These are phyloP conservation scores for Astropecten irregularis DNA, from an alignment of 53 echinoderm and acorn worm species.

Conservation along the genomic window DNA sequence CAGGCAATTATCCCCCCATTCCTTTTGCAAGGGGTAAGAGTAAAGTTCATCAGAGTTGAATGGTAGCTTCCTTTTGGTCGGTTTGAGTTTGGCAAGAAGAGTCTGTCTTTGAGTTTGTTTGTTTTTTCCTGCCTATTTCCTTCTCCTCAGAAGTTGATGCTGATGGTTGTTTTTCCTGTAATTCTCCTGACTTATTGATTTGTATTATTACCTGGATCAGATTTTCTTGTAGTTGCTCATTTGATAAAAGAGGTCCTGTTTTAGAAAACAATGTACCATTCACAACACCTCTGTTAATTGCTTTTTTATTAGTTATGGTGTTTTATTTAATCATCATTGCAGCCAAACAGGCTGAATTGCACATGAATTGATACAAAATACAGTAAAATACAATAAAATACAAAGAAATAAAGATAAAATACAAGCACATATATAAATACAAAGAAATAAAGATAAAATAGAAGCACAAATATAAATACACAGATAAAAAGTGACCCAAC, in stretches of 20 bases:
- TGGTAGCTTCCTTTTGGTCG: constrained; percentile 5
- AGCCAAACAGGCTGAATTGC: no score
- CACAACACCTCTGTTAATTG: background rate
- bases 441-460: no score
- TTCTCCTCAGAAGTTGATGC: background rate
- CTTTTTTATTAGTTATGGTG: no score
- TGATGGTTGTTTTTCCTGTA: background rate
- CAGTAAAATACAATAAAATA: no score
- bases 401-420: no score
- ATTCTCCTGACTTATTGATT: background rate
- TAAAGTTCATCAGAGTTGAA: constrained; percentile 38
- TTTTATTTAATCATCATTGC: no score
- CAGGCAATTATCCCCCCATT: constrained; percentile 40
- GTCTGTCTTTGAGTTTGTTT: no score
- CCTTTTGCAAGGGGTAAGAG: constrained; percentile 42
- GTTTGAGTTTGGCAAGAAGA: background rate
- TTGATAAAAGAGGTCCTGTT: background rate
- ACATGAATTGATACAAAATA: no score
- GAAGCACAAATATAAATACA: no score
- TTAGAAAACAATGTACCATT: background rate
- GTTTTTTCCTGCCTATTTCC: no score
- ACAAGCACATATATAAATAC: no score
- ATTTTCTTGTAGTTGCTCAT: background rate
- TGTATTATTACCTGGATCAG: background rate
- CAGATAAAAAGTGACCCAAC: no score